Percentiles rank a stretch among this genome's conserved stretches.
Conservation (phyloP, 1,140 invertebrate genomes). For the Drosophila ohnishii region DNA sequence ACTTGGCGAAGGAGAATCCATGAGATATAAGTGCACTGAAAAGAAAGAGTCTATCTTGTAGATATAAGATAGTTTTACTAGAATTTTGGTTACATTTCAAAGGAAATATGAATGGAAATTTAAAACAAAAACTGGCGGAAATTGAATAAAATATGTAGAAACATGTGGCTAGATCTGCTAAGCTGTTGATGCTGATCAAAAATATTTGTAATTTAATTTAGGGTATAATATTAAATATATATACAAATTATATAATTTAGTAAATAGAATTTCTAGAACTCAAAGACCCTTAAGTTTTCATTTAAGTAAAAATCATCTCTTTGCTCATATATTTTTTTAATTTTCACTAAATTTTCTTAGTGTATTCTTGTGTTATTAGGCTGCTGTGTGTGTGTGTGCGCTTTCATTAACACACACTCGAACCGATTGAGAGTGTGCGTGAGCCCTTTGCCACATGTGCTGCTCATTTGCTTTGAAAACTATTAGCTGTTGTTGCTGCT, state of each 20-base stretch:
- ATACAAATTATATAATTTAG: too few species aligned
- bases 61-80: not conserved
- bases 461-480: constrained; percentile 78
- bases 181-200: not conserved
- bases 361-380: constrained; percentile 4
- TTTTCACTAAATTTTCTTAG: not conserved
- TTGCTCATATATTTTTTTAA: not conserved
- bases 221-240: too few species aligned
- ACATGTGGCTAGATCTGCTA: too few species aligned
- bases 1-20: constrained; percentile 22
- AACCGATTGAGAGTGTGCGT: constrained; percentile 29
- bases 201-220: not conserved
- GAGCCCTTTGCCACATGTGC: constrained; percentile 71
- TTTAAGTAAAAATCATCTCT: not conserved
- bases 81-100: not conserved
- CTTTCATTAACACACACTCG: constrained; percentile 15
- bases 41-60: not conserved
- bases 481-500: constrained; percentile 63
- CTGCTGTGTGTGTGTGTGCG: constrained; percentile 10
- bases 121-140: not conserved
- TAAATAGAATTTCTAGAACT: too few species aligned
- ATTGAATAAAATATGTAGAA: not conserved
- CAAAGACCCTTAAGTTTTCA: too few species aligned
- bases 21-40: constrained; percentile 13
- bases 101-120: too few species aligned